phyloP scores from a whole-genome alignment of 2,113 vertebrate species.

The Columba livia region DNA sequence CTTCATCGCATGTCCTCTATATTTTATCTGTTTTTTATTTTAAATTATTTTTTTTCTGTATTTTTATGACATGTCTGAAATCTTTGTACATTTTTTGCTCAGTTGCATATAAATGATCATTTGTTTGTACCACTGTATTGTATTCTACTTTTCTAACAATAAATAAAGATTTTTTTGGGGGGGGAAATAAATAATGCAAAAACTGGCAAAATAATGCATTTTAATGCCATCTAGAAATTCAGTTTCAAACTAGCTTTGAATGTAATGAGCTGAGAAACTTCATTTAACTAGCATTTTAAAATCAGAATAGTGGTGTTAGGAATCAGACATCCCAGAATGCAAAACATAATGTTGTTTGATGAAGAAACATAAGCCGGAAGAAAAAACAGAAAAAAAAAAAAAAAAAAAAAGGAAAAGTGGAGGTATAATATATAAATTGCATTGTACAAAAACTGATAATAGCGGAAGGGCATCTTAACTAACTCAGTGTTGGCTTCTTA shows the following conservation, averaged over 20 bases:
- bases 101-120: conserved; percentile 65
- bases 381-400: background rate
- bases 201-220: conserved; percentile 44
- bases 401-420: background rate
- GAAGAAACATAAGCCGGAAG: background rate
- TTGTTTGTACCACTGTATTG: conserved; percentile 68
- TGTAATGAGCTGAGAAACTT: conserved; percentile 18
- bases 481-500: background rate
- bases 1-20: conserved; percentile 61
- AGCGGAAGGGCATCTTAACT: background rate
- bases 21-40: conserved; percentile 57
- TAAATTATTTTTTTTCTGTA: conserved; percentile 64
- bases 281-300: conserved; percentile 12
- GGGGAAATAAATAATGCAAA: conserved; percentile 33
- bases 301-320: background rate
- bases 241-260: background rate
- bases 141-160: conserved; percentile 60
- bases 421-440: background rate
- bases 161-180: conserved; percentile 57
- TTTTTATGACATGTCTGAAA: conserved; percentile 58
- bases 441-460: background rate
- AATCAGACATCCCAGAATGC: background rate
- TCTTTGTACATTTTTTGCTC: conserved; percentile 66
- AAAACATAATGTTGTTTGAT: background rate
- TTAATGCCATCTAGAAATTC: conserved; percentile 47